These are phyloP conservation scores for Drosophila yooni DNA, from an alignment of 2,888 invertebrate genomes.

Conservation along the genomic window DNA sequence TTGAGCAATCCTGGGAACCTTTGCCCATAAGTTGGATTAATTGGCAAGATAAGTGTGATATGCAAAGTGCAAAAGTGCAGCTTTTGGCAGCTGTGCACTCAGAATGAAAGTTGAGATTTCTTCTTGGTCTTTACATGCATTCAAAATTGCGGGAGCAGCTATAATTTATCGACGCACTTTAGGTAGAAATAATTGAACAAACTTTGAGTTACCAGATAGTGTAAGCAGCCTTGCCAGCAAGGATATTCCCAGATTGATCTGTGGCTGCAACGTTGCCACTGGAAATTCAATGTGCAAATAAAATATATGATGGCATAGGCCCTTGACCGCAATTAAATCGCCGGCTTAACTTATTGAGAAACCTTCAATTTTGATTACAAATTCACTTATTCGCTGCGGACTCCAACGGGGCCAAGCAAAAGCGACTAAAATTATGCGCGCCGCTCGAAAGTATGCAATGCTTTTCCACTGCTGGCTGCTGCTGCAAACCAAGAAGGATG, in stretches of 20 bases:
- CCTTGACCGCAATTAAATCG: background rate
- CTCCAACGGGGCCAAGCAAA: background rate
- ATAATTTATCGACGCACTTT: background rate
- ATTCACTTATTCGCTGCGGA: background rate
- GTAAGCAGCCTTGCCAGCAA: background rate
- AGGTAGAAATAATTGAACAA: background rate
- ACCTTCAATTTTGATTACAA: background rate
- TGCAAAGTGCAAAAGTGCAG: background rate
- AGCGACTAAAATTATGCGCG: background rate
- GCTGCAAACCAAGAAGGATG: background rate
- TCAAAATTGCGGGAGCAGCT: background rate
- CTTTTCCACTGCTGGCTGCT: background rate
- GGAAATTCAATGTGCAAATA: background rate
- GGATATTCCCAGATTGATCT: background rate
- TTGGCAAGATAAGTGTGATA: background rate
- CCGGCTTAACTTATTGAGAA: background rate
- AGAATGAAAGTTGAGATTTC: background rate
- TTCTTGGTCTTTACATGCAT: background rate
- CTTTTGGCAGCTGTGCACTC: too few species aligned
- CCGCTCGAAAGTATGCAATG: constrained; percentile 38
- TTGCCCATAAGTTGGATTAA: background rate
- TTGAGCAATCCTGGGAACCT: background rate
- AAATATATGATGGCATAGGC: background rate
- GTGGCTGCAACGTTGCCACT: background rate
- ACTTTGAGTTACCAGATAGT: background rate